Evolutionary conservation across 2,888 invertebrate genomes (phyloP).

Genomic region (Oscheius sp.): DNA sequence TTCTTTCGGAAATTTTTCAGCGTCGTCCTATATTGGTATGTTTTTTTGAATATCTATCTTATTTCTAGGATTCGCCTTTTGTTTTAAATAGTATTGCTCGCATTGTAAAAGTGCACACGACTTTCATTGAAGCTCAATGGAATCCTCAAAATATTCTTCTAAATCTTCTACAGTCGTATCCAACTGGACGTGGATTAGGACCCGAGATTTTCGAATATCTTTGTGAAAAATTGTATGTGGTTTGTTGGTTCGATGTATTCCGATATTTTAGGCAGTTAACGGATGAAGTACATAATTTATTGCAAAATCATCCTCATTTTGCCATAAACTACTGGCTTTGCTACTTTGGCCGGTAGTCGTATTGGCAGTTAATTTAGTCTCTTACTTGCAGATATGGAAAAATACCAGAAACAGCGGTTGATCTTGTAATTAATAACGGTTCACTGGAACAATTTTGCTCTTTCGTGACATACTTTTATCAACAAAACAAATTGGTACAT

Average conservation of each 20-base stretch:
- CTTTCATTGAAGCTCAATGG: neutral
- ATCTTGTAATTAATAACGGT: neutral
- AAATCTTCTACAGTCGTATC: neutral
- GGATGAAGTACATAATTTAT: neutral
- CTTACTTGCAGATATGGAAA: neutral
- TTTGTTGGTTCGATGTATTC: neutral
- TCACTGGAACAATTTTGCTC: conserved; percentile 3
- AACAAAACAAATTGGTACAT: neutral
- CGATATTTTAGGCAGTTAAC: neutral
- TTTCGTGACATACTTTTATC: neutral
- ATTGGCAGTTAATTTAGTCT: neutral
- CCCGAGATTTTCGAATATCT: neutral
- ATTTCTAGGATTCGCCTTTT: conserved; percentile 22
- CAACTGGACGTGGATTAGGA: neutral
- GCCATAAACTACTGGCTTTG: neutral
- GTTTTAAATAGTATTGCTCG: conserved; percentile 15
- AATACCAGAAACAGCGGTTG: neutral
- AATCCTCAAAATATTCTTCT: neutral
- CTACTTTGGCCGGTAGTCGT: neutral
- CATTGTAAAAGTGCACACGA: neutral
- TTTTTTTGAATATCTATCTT: no score
- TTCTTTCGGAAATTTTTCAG: neutral
- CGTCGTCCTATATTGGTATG: neutral
- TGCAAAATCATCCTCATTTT: neutral
- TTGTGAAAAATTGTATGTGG: neutral